These are phyloP conservation scores for Protonibea diacanthus DNA, from an alignment of 2,797 vertebrate species.

Conservation along the genomic window DNA sequence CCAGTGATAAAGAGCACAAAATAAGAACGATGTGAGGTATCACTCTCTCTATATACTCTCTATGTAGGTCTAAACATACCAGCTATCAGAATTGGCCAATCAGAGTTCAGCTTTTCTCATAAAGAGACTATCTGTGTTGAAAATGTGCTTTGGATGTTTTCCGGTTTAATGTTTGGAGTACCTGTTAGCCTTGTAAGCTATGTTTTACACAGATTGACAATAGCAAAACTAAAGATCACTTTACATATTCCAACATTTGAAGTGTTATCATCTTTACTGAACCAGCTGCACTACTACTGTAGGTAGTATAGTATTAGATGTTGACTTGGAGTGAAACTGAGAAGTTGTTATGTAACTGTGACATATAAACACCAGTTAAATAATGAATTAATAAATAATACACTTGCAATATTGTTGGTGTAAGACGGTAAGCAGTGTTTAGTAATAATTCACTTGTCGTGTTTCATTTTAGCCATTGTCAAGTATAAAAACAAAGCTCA, in stretches of 20 bases:
- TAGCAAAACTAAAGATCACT: not conserved
- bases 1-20: not conserved
- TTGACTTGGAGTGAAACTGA: slow-evolving; percentile 2
- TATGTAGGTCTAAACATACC: not conserved
- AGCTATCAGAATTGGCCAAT: no score
- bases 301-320: not conserved
- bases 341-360: slow-evolving; percentile 12
- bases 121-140: no score
- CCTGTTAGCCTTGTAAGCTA: no score
- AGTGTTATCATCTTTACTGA: not conserved
- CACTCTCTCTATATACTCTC: no score
- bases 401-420: slow-evolving; percentile 1
- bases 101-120: no score
- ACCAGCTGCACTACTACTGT: not conserved
- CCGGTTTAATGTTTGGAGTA: no score
- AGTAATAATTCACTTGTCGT: slow-evolving; percentile 18
- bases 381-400: slow-evolving; percentile 20
- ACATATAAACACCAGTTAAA: not conserved
- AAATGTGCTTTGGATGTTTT: no score
- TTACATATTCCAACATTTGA: not conserved
- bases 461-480: not conserved
- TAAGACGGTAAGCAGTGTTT: slow-evolving; percentile 2
- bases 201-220: no score
- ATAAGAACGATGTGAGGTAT: not conserved
- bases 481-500: not conserved